These are phyloP conservation scores for Takifugu bimaculatus DNA, from an alignment of 2,113 vertebrate genomes.

Conservation along the genomic window DNA sequence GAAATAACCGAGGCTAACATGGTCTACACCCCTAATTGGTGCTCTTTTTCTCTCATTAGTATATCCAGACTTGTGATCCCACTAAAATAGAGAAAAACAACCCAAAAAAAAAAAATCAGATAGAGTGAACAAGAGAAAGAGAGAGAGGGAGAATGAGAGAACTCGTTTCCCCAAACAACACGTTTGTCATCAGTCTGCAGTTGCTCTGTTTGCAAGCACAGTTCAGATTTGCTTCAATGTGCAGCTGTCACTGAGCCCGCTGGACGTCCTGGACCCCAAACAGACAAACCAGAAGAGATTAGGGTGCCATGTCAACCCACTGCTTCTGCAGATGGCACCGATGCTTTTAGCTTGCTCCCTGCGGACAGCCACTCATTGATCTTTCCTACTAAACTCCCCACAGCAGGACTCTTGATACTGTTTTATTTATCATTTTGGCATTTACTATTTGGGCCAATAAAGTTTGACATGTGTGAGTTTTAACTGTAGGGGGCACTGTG, in stretches of 20 bases:
- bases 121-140: neutral
- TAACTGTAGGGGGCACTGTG: constrained; percentile 72
- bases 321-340: constrained; percentile 72
- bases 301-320: constrained; percentile 70
- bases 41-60: constrained; percentile 73
- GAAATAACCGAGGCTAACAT: constrained; percentile 72
- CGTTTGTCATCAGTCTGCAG: constrained; percentile 73
- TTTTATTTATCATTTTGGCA: constrained; percentile 74
- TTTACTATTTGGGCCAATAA: constrained; percentile 70
- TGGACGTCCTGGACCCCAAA: constrained; percentile 68
- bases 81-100: constrained; percentile 56
- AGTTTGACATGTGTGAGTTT: constrained; percentile 69
- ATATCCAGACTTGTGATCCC: constrained; percentile 73
- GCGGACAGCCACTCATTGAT: constrained; percentile 71
- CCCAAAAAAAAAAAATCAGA: neutral
- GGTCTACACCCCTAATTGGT: constrained; percentile 74
- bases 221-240: constrained; percentile 64
- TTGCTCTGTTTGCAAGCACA: constrained; percentile 65
- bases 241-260: constrained; percentile 74
- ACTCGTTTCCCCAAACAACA: constrained; percentile 64
- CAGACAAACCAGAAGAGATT: constrained; percentile 74
- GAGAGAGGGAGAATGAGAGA: constrained; percentile 33
- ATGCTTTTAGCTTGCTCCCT: constrained; percentile 68
- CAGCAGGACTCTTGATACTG: constrained; percentile 69
- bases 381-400: constrained; percentile 71